Conservation (phyloP, 1,140 invertebrate species). For the Leptestheria dahalacensis region DNA sequence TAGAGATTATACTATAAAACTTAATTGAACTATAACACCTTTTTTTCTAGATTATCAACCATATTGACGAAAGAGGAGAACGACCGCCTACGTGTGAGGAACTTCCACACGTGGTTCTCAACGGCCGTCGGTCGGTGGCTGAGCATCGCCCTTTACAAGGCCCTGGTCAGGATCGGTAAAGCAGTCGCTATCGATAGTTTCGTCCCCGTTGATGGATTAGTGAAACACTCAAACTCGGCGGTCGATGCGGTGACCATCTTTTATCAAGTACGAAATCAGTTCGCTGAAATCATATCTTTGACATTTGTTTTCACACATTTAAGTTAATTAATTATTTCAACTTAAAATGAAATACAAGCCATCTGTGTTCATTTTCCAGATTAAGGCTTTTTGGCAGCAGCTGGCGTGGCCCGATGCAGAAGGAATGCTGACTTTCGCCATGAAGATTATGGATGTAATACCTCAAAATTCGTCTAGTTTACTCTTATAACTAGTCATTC, state of each 20-base stretch:
- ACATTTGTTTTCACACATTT: constrained; percentile 15
- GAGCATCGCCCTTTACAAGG: constrained; percentile 74
- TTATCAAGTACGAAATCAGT: constrained; percentile 55
- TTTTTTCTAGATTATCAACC: not conserved
- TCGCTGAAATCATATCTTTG: constrained; percentile 32
- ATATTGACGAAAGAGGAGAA: not conserved
- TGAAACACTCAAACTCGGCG: constrained; percentile 88
- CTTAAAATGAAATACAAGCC: not conserved
- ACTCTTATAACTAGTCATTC: not conserved
- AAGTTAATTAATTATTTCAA: not conserved
- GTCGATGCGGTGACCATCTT: constrained; percentile 88
- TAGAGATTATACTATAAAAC: too few species aligned
- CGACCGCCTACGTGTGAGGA: not conserved
- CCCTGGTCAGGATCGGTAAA: constrained; percentile 65
- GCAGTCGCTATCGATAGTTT: constrained; percentile 74
- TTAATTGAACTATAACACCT: too few species aligned
- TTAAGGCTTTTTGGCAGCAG: constrained; percentile 87
- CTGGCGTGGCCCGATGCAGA: constrained; percentile 78
- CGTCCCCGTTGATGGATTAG: constrained; percentile 54
- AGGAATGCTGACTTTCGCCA: constrained; percentile 70
- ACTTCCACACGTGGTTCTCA: constrained; percentile 51
- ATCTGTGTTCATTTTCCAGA: constrained; percentile 35
- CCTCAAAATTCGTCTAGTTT: constrained; percentile 2
- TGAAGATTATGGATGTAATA: constrained; percentile 77
- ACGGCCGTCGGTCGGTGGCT: constrained; percentile 78